Base-by-base conservation (phyloP, 2,113 vertebrate genomes). In the Balaeniceps rex region DNA sequence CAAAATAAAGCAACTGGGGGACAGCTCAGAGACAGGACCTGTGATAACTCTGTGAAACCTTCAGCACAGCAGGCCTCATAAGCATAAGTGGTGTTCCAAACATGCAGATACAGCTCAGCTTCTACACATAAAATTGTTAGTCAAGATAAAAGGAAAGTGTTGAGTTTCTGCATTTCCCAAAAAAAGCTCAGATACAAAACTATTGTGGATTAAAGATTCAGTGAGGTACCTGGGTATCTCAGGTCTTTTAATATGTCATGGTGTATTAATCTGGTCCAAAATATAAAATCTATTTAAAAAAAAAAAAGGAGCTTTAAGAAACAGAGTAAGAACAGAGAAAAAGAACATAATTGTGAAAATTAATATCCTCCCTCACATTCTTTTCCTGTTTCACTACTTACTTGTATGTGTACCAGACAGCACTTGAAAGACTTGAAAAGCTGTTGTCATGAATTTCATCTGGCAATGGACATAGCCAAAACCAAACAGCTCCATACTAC, bases 401-500 rank as follows among this genome's bases (percentile, higher is more conserved):
- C 28, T 95, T 87, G 51, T 44, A 38, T 88, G 68, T 60, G 55
- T 75, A 92, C 69, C 93, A 95, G 76, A 68, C 64, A 94, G 42
- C 54, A 64, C 29, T 87, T 91, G 82, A 91, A 83, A 92, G 77
- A 51, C 83, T 81, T 55, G 33, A 87, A 91, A 96, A 96, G 36
- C 71, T 78, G 42, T 75, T 88, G 87, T 84, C 77, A 89, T 84
- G 52, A 89, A 91, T 82, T 91, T 95, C 77, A 87, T 79, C 84
- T 95, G 91, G 87, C 57, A 96, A 75, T 13, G 87, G 58, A 28
- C 75, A 81, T 60, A 87, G 74, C 72, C 87, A 91, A 95, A 94
- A 85, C 10, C 81, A 60, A 91, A 84, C 26, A 68, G 38, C 49
- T 96, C 83, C 7, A 5, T 89, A 47, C 21, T 72, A 66, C 14